These are phyloP conservation scores for Drosophila tani DNA, from an alignment of 1,140 invertebrate species.

Conservation along the genomic window DNA sequence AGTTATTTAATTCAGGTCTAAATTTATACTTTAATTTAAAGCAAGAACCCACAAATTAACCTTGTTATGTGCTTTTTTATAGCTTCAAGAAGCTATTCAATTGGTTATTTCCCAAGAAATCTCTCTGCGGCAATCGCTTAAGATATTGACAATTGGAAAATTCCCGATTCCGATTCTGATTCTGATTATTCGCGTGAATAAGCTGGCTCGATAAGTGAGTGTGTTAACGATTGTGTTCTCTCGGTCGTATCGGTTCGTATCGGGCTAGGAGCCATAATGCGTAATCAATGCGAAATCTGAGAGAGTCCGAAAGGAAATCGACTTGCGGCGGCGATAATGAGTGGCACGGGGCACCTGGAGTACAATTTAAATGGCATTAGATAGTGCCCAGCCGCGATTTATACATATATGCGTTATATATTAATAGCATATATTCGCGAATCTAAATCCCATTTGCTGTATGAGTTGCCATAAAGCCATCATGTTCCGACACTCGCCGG, in stretches of 20 bases:
- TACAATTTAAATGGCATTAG: slow-evolving; percentile 24
- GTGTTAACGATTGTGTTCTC: slow-evolving; percentile 7
- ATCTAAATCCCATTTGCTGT: slow-evolving; percentile 11
- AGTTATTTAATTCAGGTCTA: no score
- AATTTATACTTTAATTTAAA: no score
- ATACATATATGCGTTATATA: neutral
- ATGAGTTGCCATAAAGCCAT: slow-evolving; percentile 9
- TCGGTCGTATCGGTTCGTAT: neutral
- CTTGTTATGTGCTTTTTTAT: no score
- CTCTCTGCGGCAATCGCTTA: neutral
- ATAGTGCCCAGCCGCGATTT: slow-evolving; percentile 6
- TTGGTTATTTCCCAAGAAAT: neutral
- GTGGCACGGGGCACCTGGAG: neutral
- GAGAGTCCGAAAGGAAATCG: slow-evolving; percentile 18
- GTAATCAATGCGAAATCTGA: slow-evolving; percentile 14
- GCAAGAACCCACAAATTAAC: no score
- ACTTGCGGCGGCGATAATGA: neutral
- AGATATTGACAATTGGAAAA: slow-evolving; percentile 5
- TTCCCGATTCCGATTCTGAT: slow-evolving; percentile 9
- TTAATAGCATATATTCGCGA: slow-evolving; percentile 7
- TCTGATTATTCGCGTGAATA: slow-evolving; percentile 14
- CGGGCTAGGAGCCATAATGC: slow-evolving; percentile 1
- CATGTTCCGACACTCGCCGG: neutral
- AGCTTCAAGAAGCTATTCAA: neutral
- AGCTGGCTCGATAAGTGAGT: neutral